Evolutionary conservation across 23 tunicate species (phyloP).

Genomic region (Corella eumyota): DNA sequence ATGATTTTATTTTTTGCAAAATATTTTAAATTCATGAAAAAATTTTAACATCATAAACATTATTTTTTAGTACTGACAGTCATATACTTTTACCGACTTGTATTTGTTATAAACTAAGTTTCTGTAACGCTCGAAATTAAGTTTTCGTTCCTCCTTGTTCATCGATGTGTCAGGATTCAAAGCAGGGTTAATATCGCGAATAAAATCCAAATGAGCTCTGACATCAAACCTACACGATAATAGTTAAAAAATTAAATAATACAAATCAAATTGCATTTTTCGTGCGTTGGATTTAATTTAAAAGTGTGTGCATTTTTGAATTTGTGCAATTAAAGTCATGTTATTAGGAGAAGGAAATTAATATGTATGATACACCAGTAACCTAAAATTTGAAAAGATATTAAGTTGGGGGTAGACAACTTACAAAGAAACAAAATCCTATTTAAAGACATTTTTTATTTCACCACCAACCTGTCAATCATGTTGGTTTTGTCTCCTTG

Average conservation of each 20-base stretch:
- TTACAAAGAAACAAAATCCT: no score
- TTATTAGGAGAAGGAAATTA: no score
- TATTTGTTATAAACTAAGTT: conserved; percentile 68
- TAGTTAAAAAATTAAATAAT: neutral
- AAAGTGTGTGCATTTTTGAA: no score
- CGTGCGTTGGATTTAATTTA: no score
- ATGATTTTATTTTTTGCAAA: no score
- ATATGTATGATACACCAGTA: no score
- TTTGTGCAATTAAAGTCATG: no score
- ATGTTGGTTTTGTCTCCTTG: conserved; percentile 77
- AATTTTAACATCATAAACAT: neutral
- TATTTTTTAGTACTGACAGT: neutral
- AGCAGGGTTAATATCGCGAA: neutral
- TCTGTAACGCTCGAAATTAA: conserved; percentile 80
- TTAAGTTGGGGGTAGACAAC: no score
- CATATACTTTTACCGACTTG: conserved; percentile 31
- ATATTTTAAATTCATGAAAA: neutral
- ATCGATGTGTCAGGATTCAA: neutral
- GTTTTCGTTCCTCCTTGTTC: conserved; percentile 52
- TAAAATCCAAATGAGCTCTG: conserved; percentile 70
- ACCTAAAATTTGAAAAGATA: no score
- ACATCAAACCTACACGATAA: conserved; percentile 69
- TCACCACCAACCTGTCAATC: conserved; percentile 99
- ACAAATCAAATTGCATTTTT: neutral
- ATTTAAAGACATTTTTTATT: no score